phyloP scores from a whole-genome alignment of 35 echinoderm and acorn worm species.

The Apostichopus californicus region DNA sequence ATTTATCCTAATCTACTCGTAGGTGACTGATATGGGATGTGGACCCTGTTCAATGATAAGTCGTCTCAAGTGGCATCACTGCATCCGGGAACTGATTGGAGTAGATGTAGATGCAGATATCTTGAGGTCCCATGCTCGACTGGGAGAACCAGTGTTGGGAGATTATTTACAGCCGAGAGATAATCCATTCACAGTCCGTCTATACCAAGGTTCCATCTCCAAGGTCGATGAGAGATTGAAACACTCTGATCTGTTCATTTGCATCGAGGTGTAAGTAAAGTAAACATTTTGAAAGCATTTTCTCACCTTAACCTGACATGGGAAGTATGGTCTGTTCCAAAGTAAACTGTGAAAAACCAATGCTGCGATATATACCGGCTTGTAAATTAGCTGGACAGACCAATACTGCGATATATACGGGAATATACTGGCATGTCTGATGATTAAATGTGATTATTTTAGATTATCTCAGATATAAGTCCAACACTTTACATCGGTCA shows the following conservation, averaged over 20 bases:
- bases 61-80: slow-evolving; percentile 62
- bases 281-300: no score
- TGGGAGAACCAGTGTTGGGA: slow-evolving; percentile 51
- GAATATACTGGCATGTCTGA: no score
- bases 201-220: slow-evolving; percentile 71
- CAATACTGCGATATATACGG: no score
- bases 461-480: no score
- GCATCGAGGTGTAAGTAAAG: slow-evolving; percentile 87
- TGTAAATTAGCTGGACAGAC: no score
- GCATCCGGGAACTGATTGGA: slow-evolving; percentile 69
- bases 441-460: no score
- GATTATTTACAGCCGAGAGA: slow-evolving; percentile 53
- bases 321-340: no score
- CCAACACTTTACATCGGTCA: no score
- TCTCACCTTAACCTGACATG: no score
- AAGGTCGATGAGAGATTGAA: slow-evolving; percentile 60
- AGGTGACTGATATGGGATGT: slow-evolving; percentile 90
- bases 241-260: slow-evolving; percentile 64
- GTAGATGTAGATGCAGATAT: slow-evolving; percentile 64
- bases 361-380: no score
- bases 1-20: background rate
- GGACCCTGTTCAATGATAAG: slow-evolving; percentile 65
- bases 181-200: slow-evolving; percentile 43
- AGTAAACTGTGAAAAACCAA: no score
- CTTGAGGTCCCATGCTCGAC: slow-evolving; percentile 20